These are phyloP conservation scores for Phengaris arion DNA, from an alignment of 2,888 invertebrate genomes.

Conservation along the genomic window DNA sequence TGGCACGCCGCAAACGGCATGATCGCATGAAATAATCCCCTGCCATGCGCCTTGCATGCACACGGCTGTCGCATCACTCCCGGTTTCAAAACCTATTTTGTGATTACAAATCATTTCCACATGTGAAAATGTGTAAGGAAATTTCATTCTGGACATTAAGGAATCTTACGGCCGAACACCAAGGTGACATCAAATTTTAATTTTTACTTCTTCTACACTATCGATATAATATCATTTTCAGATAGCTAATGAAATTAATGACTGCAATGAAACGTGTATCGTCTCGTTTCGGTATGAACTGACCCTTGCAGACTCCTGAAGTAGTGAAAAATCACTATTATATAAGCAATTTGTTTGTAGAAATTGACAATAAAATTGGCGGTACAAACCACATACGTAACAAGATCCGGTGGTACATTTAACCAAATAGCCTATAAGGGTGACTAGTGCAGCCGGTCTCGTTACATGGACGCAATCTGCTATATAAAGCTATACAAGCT, in stretches of 20 bases:
- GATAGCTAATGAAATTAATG: no score
- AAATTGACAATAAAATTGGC: constrained; percentile 44
- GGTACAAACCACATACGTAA: constrained; percentile 44
- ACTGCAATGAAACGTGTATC: no score
- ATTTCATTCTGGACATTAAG: not conserved
- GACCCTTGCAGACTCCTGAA: no score
- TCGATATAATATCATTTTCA: no score
- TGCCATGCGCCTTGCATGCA: constrained; percentile 41
- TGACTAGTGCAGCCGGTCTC: constrained; percentile 55
- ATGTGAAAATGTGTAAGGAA: constrained; percentile 6
- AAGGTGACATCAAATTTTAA: no score
- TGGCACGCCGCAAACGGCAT: constrained; percentile 70
- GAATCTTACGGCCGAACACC: not conserved
- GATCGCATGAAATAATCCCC: constrained; percentile 61
- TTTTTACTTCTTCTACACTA: no score
- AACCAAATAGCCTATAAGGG: constrained; percentile 64
- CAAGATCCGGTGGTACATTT: constrained; percentile 59
- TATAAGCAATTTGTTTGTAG: not conserved
- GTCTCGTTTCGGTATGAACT: no score
- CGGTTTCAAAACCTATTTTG: constrained; percentile 29
- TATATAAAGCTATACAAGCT: constrained; percentile 44
- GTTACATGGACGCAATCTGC: constrained; percentile 63
- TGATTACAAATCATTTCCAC: constrained; percentile 25
- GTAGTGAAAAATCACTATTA: not conserved
- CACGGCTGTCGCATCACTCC: constrained; percentile 42